Percentiles rank a stretch among this genome's conserved stretches.
Conservation (phyloP, 2,113 vertebrate species). For the Psephotus haematonotus region DNA sequence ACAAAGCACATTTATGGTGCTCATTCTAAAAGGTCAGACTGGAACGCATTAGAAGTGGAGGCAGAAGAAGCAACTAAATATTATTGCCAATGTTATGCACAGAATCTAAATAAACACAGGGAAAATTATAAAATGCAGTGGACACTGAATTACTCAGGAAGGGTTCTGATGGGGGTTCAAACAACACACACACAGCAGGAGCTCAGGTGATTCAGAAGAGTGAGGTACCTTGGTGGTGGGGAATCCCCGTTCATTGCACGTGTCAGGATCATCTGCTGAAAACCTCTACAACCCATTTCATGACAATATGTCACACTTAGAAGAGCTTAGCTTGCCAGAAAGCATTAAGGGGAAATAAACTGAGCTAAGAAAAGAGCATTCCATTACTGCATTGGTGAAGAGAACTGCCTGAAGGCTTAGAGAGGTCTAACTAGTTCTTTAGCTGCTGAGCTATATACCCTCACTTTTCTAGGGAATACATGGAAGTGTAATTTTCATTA, state of each 20-base stretch:
- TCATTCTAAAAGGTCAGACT: not conserved
- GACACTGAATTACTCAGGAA: not conserved
- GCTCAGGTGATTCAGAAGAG: not conserved
- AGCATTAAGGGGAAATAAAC: not conserved
- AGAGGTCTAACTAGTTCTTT: not conserved
- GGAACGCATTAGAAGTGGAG: not conserved
- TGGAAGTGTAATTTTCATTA: not conserved
- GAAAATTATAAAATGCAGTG: not conserved
- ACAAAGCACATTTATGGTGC: not conserved
- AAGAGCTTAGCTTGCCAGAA: not conserved
- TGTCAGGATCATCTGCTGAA: not conserved
- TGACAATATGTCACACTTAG: not conserved
- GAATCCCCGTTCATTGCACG: rapidly evolving
- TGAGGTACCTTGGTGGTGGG: not conserved
- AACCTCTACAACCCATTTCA: not conserved
- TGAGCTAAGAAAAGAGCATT: not conserved
- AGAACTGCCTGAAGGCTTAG: not conserved
- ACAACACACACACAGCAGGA: not conserved
- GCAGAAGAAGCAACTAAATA: not conserved
- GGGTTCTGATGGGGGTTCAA: not conserved
- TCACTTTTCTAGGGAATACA: not conserved
- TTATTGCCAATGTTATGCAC: not conserved
- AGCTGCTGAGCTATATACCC: not conserved
- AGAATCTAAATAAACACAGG: not conserved
- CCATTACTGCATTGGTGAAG: not conserved